Evolutionary conservation across 2,113 vertebrate genomes (phyloP).

Genomic region (Anhinga anhinga): DNA sequence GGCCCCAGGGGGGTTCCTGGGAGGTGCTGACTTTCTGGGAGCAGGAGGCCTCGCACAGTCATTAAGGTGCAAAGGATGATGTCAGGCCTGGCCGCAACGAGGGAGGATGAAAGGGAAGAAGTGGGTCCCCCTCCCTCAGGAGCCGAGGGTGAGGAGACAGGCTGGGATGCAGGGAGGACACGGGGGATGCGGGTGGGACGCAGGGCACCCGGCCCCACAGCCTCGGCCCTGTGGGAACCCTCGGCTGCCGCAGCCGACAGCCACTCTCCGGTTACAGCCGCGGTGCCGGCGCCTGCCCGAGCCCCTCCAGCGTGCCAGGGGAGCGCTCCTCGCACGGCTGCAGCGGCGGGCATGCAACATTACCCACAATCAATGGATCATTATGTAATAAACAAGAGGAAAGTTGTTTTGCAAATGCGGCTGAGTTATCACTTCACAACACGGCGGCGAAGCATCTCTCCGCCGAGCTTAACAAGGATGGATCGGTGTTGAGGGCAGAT

Average conservation of each 20-base stretch:
- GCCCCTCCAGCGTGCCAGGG: background rate
- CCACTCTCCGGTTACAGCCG: background rate
- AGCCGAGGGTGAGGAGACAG: background rate
- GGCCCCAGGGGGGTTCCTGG: background rate
- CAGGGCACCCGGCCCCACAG: background rate
- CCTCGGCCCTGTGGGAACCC: accelerated
- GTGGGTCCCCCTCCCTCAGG: background rate
- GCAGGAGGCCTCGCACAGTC: background rate
- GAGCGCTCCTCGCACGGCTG: background rate
- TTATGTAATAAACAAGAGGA: conserved; percentile 65
- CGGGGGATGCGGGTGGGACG: background rate
- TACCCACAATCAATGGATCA: conserved; percentile 65
- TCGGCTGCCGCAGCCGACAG: accelerated
- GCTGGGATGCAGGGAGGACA: accelerated
- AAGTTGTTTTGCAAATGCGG: conserved; percentile 58
- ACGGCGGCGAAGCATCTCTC: background rate
- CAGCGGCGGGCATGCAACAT: conserved; percentile 52
- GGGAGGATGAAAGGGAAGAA: background rate
- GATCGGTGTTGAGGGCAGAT: background rate
- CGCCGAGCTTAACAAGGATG: background rate
- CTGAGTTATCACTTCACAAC: conserved; percentile 32
- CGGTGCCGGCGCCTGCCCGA: background rate
- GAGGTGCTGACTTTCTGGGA: background rate
- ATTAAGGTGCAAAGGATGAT: background rate
- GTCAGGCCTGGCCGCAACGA: background rate